Evolutionary conservation across 1,140 invertebrate species (phyloP).

Genomic region (Antheraea mylitta): DNA sequence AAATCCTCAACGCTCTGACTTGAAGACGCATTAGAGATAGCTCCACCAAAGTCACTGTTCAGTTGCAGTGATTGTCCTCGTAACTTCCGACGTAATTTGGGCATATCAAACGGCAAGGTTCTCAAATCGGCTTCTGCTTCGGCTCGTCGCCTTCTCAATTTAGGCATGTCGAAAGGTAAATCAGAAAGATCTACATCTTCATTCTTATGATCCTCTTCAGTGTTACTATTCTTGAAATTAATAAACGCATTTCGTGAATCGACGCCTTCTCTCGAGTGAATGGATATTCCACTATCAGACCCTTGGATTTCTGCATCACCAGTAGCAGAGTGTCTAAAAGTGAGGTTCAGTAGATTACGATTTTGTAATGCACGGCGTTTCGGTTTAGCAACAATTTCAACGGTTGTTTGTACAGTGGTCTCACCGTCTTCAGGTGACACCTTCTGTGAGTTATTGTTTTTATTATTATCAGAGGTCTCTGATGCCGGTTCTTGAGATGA

Average conservation of each 20-base stretch:
- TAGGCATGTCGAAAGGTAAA: conserved; percentile 95
- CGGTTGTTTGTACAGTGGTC: conserved; percentile 62
- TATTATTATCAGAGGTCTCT: conserved; percentile 88
- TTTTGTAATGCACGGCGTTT: conserved; percentile 85
- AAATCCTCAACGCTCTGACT: conserved; percentile 87
- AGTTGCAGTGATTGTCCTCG: conserved; percentile 75
- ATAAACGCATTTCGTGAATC: conserved; percentile 82
- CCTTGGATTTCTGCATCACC: conserved; percentile 88
- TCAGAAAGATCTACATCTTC: conserved; percentile 83
- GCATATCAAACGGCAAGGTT: conserved; percentile 93
- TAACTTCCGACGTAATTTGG: conserved; percentile 87
- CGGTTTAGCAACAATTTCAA: conserved; percentile 75
- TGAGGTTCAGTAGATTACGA: conserved; percentile 87
- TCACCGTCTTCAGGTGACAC: conserved; percentile 82
- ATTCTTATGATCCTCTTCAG: conserved; percentile 65
- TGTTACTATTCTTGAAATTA: conserved; percentile 80
- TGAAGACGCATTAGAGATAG: conserved; percentile 87
- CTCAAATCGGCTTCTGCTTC: conserved; percentile 85
- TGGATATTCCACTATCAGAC: conserved; percentile 91
- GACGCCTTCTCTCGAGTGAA: conserved; percentile 88
- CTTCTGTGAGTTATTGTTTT: conserved; percentile 87
- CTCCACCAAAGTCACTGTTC: conserved; percentile 77
- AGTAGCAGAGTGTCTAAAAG: conserved; percentile 81
- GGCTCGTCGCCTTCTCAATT: conserved; percentile 85
- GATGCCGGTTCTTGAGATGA: conserved; percentile 92